Conservation (phyloP, 2,888 invertebrate genomes). For the Cataglyphis albicans region DNA sequence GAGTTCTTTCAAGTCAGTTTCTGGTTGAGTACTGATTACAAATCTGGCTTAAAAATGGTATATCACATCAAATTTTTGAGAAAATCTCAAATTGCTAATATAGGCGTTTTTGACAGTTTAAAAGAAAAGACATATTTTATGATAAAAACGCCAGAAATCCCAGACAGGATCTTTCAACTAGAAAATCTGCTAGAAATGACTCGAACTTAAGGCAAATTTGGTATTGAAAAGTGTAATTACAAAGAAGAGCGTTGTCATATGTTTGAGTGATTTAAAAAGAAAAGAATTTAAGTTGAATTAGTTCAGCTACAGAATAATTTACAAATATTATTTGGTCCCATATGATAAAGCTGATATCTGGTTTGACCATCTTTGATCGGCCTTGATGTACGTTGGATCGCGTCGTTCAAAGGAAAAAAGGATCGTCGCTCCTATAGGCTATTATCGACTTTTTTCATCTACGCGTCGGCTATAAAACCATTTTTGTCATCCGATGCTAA, state of each 20-base stretch:
- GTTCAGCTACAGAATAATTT: not conserved
- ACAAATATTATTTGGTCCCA: not conserved
- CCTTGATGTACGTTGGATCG: slow-evolving; percentile 6
- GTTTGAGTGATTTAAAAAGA: not conserved
- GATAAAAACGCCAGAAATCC: too few relatives aligned
- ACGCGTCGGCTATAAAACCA: slow-evolving; percentile 79
- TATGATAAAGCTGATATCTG: slow-evolving; percentile 12
- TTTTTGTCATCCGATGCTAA: slow-evolving; percentile 82
- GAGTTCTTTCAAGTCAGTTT: too few relatives aligned
- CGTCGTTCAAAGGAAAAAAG: not conserved
- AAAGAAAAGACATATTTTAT: too few relatives aligned
- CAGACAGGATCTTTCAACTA: too few relatives aligned
- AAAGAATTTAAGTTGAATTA: not conserved
- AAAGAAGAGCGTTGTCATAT: not conserved
- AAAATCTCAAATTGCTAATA: too few relatives aligned
- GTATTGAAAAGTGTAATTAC: too few relatives aligned
- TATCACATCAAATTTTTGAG: too few relatives aligned
- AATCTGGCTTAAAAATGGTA: too few relatives aligned
- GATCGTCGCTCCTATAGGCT: slow-evolving; percentile 44
- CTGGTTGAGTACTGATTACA: too few relatives aligned
- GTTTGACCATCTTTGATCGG: slow-evolving; percentile 16
- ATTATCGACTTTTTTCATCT: slow-evolving; percentile 78
- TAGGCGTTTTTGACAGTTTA: too few relatives aligned
- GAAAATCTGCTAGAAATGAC: too few relatives aligned
- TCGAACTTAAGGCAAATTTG: too few relatives aligned